phyloP scores from a whole-genome alignment of 2,888 invertebrate genomes.

The Melangyna quadrimaculata region DNA sequence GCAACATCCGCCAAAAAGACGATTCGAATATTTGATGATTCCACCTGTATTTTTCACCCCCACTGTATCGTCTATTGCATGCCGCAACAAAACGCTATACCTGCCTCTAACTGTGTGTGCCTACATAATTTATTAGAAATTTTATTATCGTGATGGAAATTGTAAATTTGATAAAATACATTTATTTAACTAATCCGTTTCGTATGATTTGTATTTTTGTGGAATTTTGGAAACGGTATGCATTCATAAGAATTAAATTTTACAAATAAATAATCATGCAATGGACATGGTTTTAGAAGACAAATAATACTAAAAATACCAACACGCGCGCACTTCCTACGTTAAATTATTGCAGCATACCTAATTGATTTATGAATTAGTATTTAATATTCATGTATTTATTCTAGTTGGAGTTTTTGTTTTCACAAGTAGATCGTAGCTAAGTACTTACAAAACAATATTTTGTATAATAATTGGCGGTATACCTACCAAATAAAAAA shows the following conservation, averaged over 20 bases:
- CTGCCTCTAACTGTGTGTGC: conserved; percentile 27
- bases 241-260: conserved; percentile 1
- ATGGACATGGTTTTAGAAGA: not conserved
- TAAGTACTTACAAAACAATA: too few relatives aligned
- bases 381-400: conserved; percentile 33
- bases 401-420: too few relatives aligned
- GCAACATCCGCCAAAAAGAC: too few relatives aligned
- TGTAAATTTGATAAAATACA: conserved; percentile 68
- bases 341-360: not conserved
- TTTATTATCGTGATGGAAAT: conserved; percentile 69
- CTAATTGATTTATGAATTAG: conserved; percentile 49
- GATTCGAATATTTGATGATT: too few relatives aligned
- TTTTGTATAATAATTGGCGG: too few relatives aligned
- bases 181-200: conserved; percentile 59
- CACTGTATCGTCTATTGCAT: not conserved
- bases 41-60: not conserved
- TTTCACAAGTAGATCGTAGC: too few relatives aligned
- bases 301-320: not conserved
- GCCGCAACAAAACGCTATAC: not conserved
- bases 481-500: too few relatives aligned
- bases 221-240: conserved; percentile 14
- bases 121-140: conserved; percentile 57
- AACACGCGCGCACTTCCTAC: not conserved
- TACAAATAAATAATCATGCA: not conserved
- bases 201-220: conserved; percentile 54